Evolutionary conservation across 1,140 invertebrate genomes (phyloP), one percentile per base, ranked within the genome.

Genomic region (Pissodes strobi): DNA sequence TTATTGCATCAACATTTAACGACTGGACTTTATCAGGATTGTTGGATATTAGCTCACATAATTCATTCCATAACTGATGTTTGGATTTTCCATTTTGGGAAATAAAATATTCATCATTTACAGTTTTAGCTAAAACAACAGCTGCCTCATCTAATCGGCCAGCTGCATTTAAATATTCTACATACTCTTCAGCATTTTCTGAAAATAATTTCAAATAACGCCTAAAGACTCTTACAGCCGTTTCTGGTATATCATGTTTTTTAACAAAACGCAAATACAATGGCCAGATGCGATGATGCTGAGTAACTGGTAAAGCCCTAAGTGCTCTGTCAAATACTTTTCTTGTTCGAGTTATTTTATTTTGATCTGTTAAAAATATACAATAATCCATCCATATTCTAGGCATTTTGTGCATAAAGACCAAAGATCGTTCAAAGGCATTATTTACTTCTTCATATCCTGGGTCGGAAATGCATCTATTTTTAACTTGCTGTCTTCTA

Each of bases 11-110:
- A 4, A 99, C 96, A 82, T 99, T 97, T 2, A 99, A 81, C 10
- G 95, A 90, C 70, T 90, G 90, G 56, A 99, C 91, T 82, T 97
- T 90, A 72, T 91, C 88, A 27, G 97, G 97, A 85, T 99, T 97
- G 81, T 98, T 96, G 0, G 95, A 97, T 74, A 99, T 97, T 15
- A 99, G 80, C 74, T 98, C 93, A 82, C 97, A 99, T 1, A 99
- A 81, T 78, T 99, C 97, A 82, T 97, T 97, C 98, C 98, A 99
- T 8, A 99, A 79, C 81, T 98, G 95, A 84, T 99, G 94, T 79
- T 98, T 98, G 0, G 96, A 98, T 83, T 99, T 99, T n/a, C 97
- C 97, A 82, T 97, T 88, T 79, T 96, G 97, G 0, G 96, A 99
- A 5, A 93, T 88, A 84, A 98, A 98, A 70, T 92, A 87, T 75